Evolutionary conservation across 2,113 vertebrate species (phyloP), one percentile per base, ranked within the genome.

Genomic region (Cichladusa arquata): DNA sequence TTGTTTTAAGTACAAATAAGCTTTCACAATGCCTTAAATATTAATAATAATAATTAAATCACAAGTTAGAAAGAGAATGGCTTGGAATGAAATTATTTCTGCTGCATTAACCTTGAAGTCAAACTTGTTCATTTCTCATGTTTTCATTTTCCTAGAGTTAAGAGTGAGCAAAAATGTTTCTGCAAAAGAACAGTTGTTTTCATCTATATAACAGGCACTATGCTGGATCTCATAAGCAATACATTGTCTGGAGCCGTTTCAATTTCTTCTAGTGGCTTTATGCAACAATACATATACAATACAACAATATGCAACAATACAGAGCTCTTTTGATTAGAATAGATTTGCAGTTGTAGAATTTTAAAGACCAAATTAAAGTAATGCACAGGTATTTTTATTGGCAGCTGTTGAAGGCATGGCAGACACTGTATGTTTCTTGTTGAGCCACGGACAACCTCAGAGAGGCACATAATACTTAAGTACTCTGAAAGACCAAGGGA

Each of bases 71-170:
- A 90, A 29, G 14, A 70, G 29, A 78, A 92, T 23, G 17, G 34
- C 61, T 81, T 81, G 17, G 24, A 95, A 94, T 95, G n/a, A 81
- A 97, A 84, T 48, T 1, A 60, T 69, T 74, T 58, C 67, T 95
- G 12, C 58, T 70, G 61, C 84, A 70, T 90, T 97, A 95, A 95
- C 76, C 56, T 86, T 86, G n/a, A 80, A 86, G 66, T 85, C 84
- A 92, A 77, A 83, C 85, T 65, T 96, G n/a, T 88, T 78, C 2
- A 5, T 88, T 94, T 90, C 58, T 89, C 74, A 36, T 61, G 31
- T 80, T 93, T 90, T 94, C 31, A 36, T 60, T 92, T 94, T 93
- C 53, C 66, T 82, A 45, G 56, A 91, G 64, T 48, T 79, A 95
- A 94, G 85, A 36, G 71, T 62, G 29, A 71, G 23, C 44, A 93